These are phyloP conservation scores for Ispidina picta DNA, from an alignment of 2,797 vertebrate species.

Conservation along the genomic window DNA sequence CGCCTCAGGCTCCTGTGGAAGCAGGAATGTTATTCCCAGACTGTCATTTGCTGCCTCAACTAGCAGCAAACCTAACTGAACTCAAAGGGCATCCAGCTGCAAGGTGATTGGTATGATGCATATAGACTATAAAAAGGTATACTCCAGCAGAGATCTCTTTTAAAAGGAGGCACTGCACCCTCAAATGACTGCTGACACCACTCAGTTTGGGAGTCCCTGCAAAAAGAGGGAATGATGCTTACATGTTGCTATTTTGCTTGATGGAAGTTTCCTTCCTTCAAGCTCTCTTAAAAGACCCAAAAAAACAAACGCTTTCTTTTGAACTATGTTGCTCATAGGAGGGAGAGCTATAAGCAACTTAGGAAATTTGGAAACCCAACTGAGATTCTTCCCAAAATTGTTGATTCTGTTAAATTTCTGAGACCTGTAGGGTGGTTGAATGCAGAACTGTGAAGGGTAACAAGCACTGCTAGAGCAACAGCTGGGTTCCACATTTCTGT, in stretches of 20 bases:
- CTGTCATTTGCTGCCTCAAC: not conserved
- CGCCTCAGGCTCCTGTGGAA: not conserved
- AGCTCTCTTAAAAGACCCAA: not conserved
- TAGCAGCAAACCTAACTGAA: not conserved
- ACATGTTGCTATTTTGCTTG: not conserved
- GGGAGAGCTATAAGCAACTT: not conserved
- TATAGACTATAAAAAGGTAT: not conserved
- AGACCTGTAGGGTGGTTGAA: not conserved
- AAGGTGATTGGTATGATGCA: not conserved
- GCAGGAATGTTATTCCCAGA: slow-evolving; percentile 1
- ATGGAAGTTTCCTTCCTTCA: not conserved
- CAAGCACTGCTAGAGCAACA: not conserved
- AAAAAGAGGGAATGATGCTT: not conserved
- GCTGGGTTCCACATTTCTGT: not conserved
- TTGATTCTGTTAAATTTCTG: not conserved
- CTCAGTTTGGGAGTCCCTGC: not conserved
- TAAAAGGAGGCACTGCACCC: not conserved
- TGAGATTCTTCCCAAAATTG: not conserved
- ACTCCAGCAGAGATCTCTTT: not conserved
- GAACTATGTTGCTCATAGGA: not conserved
- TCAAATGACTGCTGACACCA: not conserved
- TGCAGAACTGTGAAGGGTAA: not conserved
- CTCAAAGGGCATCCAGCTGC: not conserved
- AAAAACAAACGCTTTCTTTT: not conserved
- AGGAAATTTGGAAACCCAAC: not conserved